Evolutionary conservation across 2,888 invertebrate genomes (phyloP), one percentile per base, ranked within the genome.

Genomic region (Odontothrips loti): DNA sequence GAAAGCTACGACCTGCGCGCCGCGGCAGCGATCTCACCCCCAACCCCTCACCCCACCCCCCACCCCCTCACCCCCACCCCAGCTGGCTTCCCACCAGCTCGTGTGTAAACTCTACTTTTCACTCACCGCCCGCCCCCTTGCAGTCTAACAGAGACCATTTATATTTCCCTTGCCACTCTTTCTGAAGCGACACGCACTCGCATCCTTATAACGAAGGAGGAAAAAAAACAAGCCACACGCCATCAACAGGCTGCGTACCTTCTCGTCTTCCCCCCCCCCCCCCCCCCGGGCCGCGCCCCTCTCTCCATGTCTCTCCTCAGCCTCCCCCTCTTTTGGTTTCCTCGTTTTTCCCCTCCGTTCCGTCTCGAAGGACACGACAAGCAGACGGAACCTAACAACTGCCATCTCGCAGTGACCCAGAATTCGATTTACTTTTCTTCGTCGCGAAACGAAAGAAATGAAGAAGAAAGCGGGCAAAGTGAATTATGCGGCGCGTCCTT

Each of bases 221-320:
- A 58, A 58, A 43, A 43, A 6, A 43, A 6, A 43, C 9, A 2
- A 68, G 68, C 4, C 8, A 27, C 6, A 9, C 68, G 68, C 27
- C 68, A 23, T 75, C 68, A 75, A 75, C 68, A 75, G 68, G 68
- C 68, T 75, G 68, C 68, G 68, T 23, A 23, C 68, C 68, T 75
- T 68, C 23, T 68, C 23, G 27, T 27, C 9, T 27, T 27, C 23
- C 27, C 12, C 23, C 23, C 10, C 10, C 12, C 23, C 23, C 23
- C 27, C n/a, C n/a, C 20, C 15, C 8, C 51, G 51, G 1, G 58
- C 51, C 10, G 51, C 15, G 6, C 15, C 9, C 6, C 34, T 43
- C 3, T 43, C 34, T 43, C n/a, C n/a, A n/a, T n/a, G n/a, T 43
- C 34, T 6, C 34, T 6, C 34, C 34, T 6, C 34, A 2, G 3